Conservation (phyloP, 2,888 invertebrate species). For the Keiferia lycopersicella region DNA sequence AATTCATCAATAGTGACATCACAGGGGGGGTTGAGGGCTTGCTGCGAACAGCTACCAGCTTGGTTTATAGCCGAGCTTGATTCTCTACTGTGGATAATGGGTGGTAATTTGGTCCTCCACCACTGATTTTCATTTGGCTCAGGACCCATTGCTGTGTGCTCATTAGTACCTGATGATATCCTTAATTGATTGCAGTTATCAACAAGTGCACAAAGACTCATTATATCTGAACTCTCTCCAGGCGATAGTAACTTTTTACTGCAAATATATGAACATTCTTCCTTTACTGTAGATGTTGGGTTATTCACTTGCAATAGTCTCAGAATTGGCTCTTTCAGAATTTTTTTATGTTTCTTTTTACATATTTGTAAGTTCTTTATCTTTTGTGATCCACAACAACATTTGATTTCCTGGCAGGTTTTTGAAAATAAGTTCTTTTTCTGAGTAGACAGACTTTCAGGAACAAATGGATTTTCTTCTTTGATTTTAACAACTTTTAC, state of each 20-base stretch:
- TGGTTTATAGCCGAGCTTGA: conserved; percentile 50
- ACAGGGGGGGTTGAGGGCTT: conserved; percentile 87
- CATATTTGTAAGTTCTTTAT: conserved; percentile 50
- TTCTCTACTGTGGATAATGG: conserved; percentile 47
- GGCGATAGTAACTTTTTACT: conserved; percentile 37
- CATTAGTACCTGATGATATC: conserved; percentile 56
- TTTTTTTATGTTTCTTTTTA: conserved; percentile 70
- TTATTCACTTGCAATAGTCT: conserved; percentile 65
- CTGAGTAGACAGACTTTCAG: conserved; percentile 37
- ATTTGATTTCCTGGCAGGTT: conserved; percentile 46
- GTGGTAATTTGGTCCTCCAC: conserved; percentile 57
- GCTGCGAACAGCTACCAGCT: conserved; percentile 87
- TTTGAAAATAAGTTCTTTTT: conserved; percentile 40
- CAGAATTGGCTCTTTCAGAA: conserved; percentile 81
- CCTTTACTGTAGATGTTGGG: conserved; percentile 37
- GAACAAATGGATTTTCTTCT: conserved; percentile 61
- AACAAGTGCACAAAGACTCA: conserved; percentile 66
- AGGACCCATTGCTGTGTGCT: conserved; percentile 35
- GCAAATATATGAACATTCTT: conserved; percentile 38
- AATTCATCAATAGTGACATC: conserved; percentile 97
- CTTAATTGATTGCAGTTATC: conserved; percentile 71
- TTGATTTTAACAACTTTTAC: conserved; percentile 51
- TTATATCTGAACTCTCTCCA: conserved; percentile 47
- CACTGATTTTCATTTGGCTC: conserved; percentile 50
- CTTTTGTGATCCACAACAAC: conserved; percentile 54